Evolutionary conservation across 2,888 invertebrate species (phyloP).

Genomic region (Platynereis dumerilii): DNA sequence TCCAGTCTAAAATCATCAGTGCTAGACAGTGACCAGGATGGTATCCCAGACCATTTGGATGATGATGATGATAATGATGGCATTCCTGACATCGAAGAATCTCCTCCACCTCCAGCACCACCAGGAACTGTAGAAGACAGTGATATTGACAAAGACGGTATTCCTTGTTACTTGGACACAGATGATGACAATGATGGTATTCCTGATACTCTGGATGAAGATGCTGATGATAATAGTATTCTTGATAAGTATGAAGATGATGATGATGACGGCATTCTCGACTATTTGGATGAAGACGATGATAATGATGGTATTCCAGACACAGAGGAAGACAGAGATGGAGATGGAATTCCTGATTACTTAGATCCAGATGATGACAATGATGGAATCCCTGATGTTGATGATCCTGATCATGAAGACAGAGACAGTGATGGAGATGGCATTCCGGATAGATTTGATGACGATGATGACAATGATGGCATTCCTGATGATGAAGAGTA

Average conservation of each 20-base stretch:
- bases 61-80: conserved; percentile 40
- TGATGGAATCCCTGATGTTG: conserved; percentile 44
- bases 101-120: conserved; percentile 41
- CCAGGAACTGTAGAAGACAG: conserved; percentile 42
- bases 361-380: conserved; percentile 38
- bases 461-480: conserved; percentile 36
- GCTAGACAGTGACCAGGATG: conserved; percentile 40
- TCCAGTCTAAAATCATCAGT: conserved; percentile 33
- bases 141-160: conserved; percentile 39
- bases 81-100: conserved; percentile 31
- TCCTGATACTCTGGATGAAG: conserved; percentile 34
- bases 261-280: conserved; percentile 54
- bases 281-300: conserved; percentile 40
- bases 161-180: conserved; percentile 40
- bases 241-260: conserved; percentile 36
- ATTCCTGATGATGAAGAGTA: conserved; percentile 39
- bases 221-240: conserved; percentile 35
- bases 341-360: conserved; percentile 47
- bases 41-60: conserved; percentile 44
- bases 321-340: conserved; percentile 35
- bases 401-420: conserved; percentile 44
- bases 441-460: conserved; percentile 32
- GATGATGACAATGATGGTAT: conserved; percentile 47
- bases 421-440: conserved; percentile 46
- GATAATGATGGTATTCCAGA: conserved; percentile 49